A percentile compares a stretch with the other conserved stretches of the same genome.
phyloP scores from a whole-genome alignment of 2,113 vertebrate species.

The Podiceps cristatus region DNA sequence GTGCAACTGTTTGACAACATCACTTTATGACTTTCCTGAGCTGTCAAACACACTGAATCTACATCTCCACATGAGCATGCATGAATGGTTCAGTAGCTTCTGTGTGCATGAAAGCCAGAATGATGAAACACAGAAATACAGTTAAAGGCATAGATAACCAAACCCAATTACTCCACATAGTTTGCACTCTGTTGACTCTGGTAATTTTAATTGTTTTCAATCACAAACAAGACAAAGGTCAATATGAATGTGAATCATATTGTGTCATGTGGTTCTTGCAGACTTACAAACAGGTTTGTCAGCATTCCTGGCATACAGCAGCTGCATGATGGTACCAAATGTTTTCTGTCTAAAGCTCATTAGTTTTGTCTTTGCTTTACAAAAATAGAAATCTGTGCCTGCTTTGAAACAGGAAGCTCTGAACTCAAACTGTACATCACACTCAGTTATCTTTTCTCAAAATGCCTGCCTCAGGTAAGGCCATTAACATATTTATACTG shows the following conservation, averaged over 20 bases:
- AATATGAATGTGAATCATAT: conserved; percentile 29
- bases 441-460: not conserved
- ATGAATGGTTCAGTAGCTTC: conserved; percentile 70
- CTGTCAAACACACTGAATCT: conserved; percentile 71
- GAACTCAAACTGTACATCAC: not conserved
- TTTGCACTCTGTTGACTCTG: conserved; percentile 63
- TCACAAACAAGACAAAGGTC: conserved; percentile 71
- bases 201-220: conserved; percentile 73
- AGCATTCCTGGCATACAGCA: conserved; percentile 67
- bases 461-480: conserved; percentile 16
- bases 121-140: conserved; percentile 59
- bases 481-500: not conserved
- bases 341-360: conserved; percentile 28
- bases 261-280: conserved; percentile 30
- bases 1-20: conserved; percentile 60
- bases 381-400: conserved; percentile 27
- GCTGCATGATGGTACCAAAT: conserved; percentile 44
- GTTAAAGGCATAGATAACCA: conserved; percentile 63
- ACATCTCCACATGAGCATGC: conserved; percentile 45
- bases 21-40: conserved; percentile 60
- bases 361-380: conserved; percentile 1
- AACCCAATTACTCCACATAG: conserved; percentile 59
- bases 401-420: not conserved
- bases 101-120: conserved; percentile 53
- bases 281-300: conserved; percentile 66